phyloP scores from a whole-genome alignment of 2,888 invertebrate species.

The Drosophila testacea region DNA sequence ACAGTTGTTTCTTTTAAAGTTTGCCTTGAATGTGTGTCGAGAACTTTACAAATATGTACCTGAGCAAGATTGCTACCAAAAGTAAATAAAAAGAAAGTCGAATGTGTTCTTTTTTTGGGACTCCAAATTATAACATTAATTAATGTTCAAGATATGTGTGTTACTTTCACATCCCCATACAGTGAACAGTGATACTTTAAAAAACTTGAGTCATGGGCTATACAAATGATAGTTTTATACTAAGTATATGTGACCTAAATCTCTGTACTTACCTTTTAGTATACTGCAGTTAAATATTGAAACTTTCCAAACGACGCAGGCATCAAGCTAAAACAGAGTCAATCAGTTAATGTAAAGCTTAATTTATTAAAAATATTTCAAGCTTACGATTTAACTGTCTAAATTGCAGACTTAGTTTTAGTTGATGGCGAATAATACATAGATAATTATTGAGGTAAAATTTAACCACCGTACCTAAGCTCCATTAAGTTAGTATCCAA shows the following conservation, averaged over 20 bases:
- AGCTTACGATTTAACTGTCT: neutral
- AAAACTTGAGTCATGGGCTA: too few species aligned
- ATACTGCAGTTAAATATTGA: too few species aligned
- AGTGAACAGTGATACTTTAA: too few species aligned
- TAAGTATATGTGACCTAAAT: too few species aligned
- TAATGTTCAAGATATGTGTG: neutral
- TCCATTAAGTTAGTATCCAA: neutral
- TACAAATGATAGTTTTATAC: too few species aligned
- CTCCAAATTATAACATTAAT: neutral
- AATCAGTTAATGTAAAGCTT: too few species aligned
- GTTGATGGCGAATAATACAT: neutral
- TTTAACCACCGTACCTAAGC: neutral
- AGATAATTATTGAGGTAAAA: neutral
- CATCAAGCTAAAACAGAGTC: too few species aligned
- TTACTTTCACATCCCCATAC: too few species aligned
- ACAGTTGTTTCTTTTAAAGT: constrained; percentile 28
- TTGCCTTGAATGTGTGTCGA: constrained; percentile 29
- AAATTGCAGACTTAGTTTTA: neutral
- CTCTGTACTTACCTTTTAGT: too few species aligned
- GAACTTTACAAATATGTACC: constrained; percentile 21
- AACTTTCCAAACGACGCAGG: too few species aligned
- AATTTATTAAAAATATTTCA: neutral
- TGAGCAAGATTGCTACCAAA: neutral
- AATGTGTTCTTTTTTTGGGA: neutral
- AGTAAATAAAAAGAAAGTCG: constrained; percentile 6